Evolutionary conservation across 1,140 invertebrate species (phyloP), one percentile per base, ranked within the genome.

Genomic region (Calephelis virginiensis): DNA sequence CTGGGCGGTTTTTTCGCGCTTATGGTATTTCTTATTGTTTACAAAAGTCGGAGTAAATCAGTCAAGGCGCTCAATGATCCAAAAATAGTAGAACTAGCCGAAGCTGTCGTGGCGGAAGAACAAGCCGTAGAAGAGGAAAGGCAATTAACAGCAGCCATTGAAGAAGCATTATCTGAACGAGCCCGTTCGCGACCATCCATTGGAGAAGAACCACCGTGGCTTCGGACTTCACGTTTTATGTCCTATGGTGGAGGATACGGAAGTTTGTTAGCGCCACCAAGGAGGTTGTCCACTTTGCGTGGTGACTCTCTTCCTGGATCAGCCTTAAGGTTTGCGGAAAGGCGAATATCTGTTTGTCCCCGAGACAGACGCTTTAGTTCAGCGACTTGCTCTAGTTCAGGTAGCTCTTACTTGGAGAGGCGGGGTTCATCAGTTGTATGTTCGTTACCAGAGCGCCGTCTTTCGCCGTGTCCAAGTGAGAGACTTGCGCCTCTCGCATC

Each of bases 1-100:
- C 92, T 98, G 43, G 96, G 96, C 74, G 96, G 96, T 69, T 97
- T 98, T 84, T 98, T 97, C 90, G 94, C 95, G 46, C 90, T 97
- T 71, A 97, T 97, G 94, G 96, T 97, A 11, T 94, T 97, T 78
- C 92, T 97, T 69, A 95, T 98, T 66, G 93, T 97, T 49, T 97
- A 97, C 92, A 98, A 98, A 88, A 97, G 95, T 85, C 94, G 95
- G 80, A 94, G 94, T 78, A 94, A 94, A 90, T 94, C 94, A 69
- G 92, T 94, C 63, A 94, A 94, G 77, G 94, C 94, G n/a, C 77
- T 95, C 59, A 94, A 94, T 75, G 94, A 94, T 85, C 94, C 94
- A 11, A 94, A 94, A 78, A 87, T 94, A 74, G 94, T 93, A 8
- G 93, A 93, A 45, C 83, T 93, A 9, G 93, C 93, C 5, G 95